These are phyloP conservation scores for Blastobasis adustella DNA, from an alignment of 2,888 invertebrate species.

Conservation along the genomic window DNA sequence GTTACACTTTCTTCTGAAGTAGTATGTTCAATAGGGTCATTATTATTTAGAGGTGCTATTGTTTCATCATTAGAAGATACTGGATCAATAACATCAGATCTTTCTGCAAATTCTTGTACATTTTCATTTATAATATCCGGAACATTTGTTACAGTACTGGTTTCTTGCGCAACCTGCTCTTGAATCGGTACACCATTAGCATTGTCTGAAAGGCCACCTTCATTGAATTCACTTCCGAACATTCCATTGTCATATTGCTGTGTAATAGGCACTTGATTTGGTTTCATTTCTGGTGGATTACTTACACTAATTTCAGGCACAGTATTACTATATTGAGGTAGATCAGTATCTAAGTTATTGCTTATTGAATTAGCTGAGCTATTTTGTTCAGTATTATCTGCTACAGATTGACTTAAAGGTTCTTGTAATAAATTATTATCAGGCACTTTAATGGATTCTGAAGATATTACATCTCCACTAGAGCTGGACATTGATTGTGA, in stretches of 20 bases:
- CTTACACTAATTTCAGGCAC: slow-evolving; percentile 19
- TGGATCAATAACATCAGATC: background rate
- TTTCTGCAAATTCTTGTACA: background rate
- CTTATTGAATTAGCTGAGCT: slow-evolving; percentile 21
- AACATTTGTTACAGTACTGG: background rate
- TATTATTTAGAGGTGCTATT: background rate
- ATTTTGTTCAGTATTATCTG: slow-evolving; percentile 32
- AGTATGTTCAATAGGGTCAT: slow-evolving; percentile 14
- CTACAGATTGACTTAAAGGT: slow-evolving; percentile 21
- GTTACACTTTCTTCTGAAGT: slow-evolving; percentile 6
- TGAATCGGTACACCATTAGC: background rate
- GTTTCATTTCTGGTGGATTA: slow-evolving; percentile 7
- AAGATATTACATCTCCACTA: slow-evolving; percentile 17
- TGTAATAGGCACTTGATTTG: slow-evolving; percentile 8
- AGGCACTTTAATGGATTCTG: slow-evolving; percentile 25
- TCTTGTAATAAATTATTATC: slow-evolving; percentile 28
- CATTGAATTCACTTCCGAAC: slow-evolving; percentile 8
- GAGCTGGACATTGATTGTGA: slow-evolving; percentile 18
- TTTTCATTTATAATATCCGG: background rate
- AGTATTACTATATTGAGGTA: slow-evolving; percentile 19
- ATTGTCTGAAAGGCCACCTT: slow-evolving; percentile 6
- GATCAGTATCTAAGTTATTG: slow-evolving; percentile 16
- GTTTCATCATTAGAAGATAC: background rate
- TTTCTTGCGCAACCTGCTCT: slow-evolving; percentile 1
- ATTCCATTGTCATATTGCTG: slow-evolving; percentile 12